These are phyloP conservation scores for Odocoileus hemionus DNA, from an alignment of 2,113 vertebrate species.

Conservation along the genomic window DNA sequence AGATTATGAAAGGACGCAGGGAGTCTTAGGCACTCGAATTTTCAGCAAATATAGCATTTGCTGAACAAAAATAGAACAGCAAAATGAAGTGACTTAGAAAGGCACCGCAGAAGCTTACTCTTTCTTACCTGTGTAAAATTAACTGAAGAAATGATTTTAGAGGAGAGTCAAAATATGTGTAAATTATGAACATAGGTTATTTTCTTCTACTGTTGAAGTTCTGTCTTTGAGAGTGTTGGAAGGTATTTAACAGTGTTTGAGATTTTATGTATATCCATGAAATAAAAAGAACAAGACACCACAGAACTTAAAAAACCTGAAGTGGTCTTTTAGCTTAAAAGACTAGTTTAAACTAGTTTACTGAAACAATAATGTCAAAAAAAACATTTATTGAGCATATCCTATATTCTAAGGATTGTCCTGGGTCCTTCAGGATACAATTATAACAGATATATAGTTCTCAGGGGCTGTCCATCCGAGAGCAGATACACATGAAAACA, in stretches of 20 bases:
- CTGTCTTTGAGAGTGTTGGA: background rate
- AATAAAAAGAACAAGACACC: background rate
- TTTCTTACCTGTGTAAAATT: background rate
- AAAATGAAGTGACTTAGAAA: background rate
- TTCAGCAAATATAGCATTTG: constrained; percentile 2
- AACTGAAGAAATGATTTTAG: background rate
- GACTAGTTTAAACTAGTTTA: background rate
- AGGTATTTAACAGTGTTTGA: background rate
- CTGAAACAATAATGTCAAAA: background rate
- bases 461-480: background rate
- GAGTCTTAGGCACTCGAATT: background rate
- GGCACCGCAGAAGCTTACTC: background rate
- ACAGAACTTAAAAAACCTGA: background rate
- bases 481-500: background rate
- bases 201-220: background rate
- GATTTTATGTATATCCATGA: background rate
- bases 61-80: background rate
- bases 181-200: background rate
- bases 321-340: background rate
- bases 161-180: background rate
- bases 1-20: background rate
- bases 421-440: background rate
- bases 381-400: background rate
- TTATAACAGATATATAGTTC: background rate
- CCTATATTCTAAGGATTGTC: background rate